Base-by-base conservation (phyloP, 2,888 invertebrate species). In the Protophormia terraenovae region DNA sequence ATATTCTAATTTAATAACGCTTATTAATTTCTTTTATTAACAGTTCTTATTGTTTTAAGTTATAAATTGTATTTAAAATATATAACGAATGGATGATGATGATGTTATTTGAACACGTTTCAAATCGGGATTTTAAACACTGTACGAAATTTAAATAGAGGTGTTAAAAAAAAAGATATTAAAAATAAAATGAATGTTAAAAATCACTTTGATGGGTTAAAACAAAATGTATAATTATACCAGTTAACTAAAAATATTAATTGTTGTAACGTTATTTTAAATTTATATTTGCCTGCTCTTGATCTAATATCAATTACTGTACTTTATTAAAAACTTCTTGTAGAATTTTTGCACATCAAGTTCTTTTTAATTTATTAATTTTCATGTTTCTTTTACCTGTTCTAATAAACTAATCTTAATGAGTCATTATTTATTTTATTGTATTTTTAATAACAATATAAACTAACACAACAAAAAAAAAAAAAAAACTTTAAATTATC, bases 1-100 rank as follows among this genome's bases (percentile, higher is more conserved):
- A 66, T 66, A 47, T 66, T 47, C 66, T 66, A 66, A 66, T 47
- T 66, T 47, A 47, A 29, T 16, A 66, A 47, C 16, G 45, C 47
- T 66, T 66, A 66, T 66, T 66, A 66, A 47, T 29, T 45, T 27
- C n/a, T n/a, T n/a, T n/a, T n/a, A n/a, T 29, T 29, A 29, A 1
- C 27, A 45, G 47, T 16, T 47, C 29, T 32, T 45, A n/a, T 29
- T 66, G 27, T 66, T 47, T 27, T 27, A 58, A 0, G 6, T 29
- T n/a, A 58, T n/a, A 27, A 53, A 53, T 53, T 22, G 24, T 53
- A 47, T 7, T 19, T n/a, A 16, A 41, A 41, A 14, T 12, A 53
- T 53, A 24, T 14, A 47, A 19, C 19, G 19, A 10, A 47, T 22
- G 16, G 16, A 19, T 47, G 16, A 10, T 19, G n/a, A n/a, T 1